phyloP scores from a whole-genome alignment of 2,113 vertebrate species.

The pig (Sus scrofa) region T2T-Sscrofa CM000824.6:217666501-217667000 shows the following conservation, averaged over 20 bases:
- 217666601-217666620: not conserved
- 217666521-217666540: not conserved
- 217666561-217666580: not conserved
- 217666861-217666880: not conserved
- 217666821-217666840: not conserved
- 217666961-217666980: not conserved
- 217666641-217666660: not conserved
- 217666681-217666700: not conserved
- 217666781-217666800: not conserved
- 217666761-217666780: not conserved
- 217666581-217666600: not conserved
- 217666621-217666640: not conserved
- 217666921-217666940: not conserved
- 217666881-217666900: not conserved
- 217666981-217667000: not conserved
- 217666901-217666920: not conserved
- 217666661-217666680: not conserved
- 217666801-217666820: not conserved
- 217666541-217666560: slow-evolving; percentile 23
- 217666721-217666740: not conserved
- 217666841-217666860: not conserved
- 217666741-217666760: not conserved
- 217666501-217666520: not conserved
- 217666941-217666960: not conserved
- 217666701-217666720: not conserved